Base-by-base conservation (phyloP, 2,113 vertebrate species). In the Spea bombifrons region DNA sequence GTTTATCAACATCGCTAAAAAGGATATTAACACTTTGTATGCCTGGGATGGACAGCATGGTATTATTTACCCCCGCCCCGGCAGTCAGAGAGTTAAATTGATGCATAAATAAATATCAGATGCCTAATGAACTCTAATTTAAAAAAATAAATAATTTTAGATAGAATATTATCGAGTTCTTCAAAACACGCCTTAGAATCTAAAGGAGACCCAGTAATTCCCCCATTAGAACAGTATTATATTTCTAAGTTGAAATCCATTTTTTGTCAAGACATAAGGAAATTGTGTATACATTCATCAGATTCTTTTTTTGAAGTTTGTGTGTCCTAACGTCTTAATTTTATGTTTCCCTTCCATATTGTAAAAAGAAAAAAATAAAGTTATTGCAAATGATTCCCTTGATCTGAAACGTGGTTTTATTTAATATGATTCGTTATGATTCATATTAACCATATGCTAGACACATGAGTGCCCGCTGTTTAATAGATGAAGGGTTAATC, bases 401-500 rank as follows among this genome's bases (percentile, higher is more conserved):
- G 55, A 59, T 4, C 55, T 12, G 4, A 59, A 59, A 9, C 15
- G 55, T 59, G 8, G 4, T 13, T 59, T 59, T 30, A 30, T 30
- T 30, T 30, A 30, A 30, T 30, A 30, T 30, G 30, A 30, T 30
- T 30, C 30, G 30, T 30, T 30, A 30, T 30, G 30, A 30, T 30
- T 30, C 30, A 30, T 30, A 30, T 30, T 30, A 30, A 30, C 30
- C 30, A 30, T 30, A 30, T 30, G 30, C 30, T 30, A 30, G 30
- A 30, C 30, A 30, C 30, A 30, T 30, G 30, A 2, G 30, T 30
- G 30, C 30, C 30, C 30, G 30, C 30, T 30, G 30, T 30, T 30
- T 59, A 59, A 59, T 12, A 9, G 9, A 59, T 59, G 55, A 50
- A 53, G 66, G 75, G 30, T 66, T 66, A 68, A 66, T 76, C 75